Percentiles rank a stretch among this genome's conserved stretches.
phyloP scores from a whole-genome alignment of 2,888 invertebrate genomes.

The Ctena decussata region DNA sequence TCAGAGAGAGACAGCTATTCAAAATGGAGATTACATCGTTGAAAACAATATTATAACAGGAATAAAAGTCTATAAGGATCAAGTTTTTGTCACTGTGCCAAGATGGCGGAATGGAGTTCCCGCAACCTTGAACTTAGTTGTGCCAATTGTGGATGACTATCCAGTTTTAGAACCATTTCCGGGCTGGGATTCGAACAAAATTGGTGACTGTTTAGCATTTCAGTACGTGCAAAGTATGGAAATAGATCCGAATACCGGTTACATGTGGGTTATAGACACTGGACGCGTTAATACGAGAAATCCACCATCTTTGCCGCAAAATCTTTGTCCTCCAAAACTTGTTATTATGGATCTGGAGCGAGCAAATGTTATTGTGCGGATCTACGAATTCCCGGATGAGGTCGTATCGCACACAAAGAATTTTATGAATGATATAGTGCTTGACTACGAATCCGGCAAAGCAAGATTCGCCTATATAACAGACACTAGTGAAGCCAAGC shows the following conservation, averaged over 20 bases:
- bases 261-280: conserved; percentile 70
- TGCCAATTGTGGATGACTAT: conserved; percentile 10
- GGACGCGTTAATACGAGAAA: conserved; percentile 50
- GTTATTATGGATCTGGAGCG: conserved; percentile 41
- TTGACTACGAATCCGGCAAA: conserved; percentile 51
- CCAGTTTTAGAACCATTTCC: conserved; percentile 53
- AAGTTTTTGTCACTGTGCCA: conserved; percentile 72
- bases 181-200: conserved; percentile 47
- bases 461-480: conserved; percentile 61
- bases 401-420: conserved; percentile 49
- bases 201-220: conserved; percentile 51
- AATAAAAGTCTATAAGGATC: conserved; percentile 64
- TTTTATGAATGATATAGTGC: conserved; percentile 63
- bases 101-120: conserved; percentile 72
- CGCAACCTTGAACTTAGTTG: conserved; percentile 54
- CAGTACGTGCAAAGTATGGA: conserved; percentile 69
- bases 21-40: conserved; percentile 49
- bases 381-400: conserved; percentile 47
- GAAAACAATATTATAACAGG: conserved; percentile 67
- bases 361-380: conserved; percentile 2
- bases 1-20: conserved; percentile 25
- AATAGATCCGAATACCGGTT: conserved; percentile 62
- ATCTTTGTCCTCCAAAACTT: conserved; percentile 63
- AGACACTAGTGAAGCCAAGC: conserved; percentile 44
- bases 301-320: conserved; percentile 5